A percentile compares a stretch with the other conserved stretches of the same genome.
Conservation (phyloP, 2,888 invertebrate genomes). For the Scelioninae gen. 2 region DNA sequence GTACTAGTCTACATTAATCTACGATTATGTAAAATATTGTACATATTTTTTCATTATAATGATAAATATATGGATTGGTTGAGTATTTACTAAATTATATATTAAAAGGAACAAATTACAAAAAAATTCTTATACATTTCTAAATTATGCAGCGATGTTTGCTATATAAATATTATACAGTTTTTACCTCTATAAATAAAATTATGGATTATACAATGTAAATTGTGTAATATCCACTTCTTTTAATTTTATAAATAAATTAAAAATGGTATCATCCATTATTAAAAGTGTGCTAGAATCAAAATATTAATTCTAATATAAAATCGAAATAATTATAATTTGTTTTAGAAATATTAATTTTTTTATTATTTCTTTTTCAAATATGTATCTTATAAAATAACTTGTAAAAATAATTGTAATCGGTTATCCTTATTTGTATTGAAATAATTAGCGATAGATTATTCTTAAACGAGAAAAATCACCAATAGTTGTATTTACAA, state of each 20-base stretch:
- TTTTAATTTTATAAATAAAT: slow-evolving; percentile 15
- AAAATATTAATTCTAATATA: no score
- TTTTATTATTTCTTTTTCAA: not conserved
- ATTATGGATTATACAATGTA: not conserved
- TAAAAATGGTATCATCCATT: not conserved
- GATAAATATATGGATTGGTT: slow-evolving; percentile 5
- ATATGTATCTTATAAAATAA: no score
- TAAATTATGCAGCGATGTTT: slow-evolving; percentile 27
- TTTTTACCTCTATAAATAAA: slow-evolving; percentile 5
- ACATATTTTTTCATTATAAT: slow-evolving; percentile 36
- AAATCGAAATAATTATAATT: no score
- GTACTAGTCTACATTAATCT: slow-evolving; percentile 12
- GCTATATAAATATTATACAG: slow-evolving; percentile 2
- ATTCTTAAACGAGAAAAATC: no score
- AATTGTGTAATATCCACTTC: slow-evolving; percentile 6
- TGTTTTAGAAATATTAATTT: not conserved
- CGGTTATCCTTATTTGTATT: no score
- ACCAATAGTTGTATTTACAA: no score
- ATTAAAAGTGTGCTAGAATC: not conserved
- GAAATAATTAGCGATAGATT: no score
- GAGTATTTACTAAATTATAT: slow-evolving; percentile 17
- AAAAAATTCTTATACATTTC: no score
- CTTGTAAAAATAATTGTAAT: no score
- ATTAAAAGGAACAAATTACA: not conserved
- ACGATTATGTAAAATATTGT: slow-evolving; percentile 53